These are phyloP conservation scores for Fregetta grallaria DNA, from an alignment of 2,113 vertebrate genomes.

Conservation along the genomic window DNA sequence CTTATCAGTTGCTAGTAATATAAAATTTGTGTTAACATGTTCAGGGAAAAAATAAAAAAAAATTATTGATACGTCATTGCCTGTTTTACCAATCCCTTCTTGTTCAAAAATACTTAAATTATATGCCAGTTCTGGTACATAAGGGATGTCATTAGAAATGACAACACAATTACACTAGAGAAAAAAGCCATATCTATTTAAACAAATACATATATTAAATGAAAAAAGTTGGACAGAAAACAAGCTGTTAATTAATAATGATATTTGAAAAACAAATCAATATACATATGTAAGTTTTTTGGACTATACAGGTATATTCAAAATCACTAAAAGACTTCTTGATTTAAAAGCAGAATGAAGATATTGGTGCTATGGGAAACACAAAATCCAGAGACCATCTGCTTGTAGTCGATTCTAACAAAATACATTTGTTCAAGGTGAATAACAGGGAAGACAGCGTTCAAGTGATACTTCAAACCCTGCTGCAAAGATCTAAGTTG, in stretches of 20 bases:
- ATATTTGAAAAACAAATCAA: background rate
- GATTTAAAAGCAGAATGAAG: background rate
- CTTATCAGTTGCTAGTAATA: background rate
- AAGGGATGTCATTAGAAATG: background rate
- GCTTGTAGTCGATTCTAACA: background rate
- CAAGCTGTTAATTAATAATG: background rate
- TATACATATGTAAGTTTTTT: background rate
- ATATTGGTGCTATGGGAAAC: background rate
- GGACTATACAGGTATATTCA: background rate
- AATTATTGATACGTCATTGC: background rate
- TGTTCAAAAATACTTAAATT: background rate
- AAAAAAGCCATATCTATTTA: background rate
- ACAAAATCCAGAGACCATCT: background rate
- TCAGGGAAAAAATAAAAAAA: background rate
- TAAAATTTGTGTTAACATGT: background rate
- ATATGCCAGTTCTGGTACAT: background rate
- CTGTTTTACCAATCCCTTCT: background rate
- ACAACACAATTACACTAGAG: background rate
- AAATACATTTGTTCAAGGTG: background rate
- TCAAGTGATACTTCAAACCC: background rate
- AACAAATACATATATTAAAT: background rate
- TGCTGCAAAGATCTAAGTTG: background rate
- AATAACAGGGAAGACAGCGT: background rate
- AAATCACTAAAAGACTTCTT: background rate
- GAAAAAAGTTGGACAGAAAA: background rate